Conservation (phyloP, 2,113 vertebrate species). For the Spermophilus dauricus region DNA sequence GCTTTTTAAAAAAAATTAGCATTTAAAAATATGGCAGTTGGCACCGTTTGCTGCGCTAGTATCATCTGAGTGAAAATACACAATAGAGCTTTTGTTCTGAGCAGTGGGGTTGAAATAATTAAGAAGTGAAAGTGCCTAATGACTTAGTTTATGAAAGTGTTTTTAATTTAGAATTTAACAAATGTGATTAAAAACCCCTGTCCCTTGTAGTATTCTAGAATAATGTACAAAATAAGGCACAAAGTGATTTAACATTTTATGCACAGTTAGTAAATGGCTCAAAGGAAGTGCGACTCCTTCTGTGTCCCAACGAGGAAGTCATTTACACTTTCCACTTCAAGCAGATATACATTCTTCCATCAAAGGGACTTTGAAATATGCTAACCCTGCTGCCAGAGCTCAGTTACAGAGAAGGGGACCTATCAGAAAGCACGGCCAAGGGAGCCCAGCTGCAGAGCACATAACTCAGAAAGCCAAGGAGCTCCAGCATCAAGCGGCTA, state of each 20-base stretch:
- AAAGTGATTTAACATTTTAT: constrained; percentile 21
- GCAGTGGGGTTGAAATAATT: neutral
- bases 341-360: neutral
- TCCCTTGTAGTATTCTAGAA: neutral
- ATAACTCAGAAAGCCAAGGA: neutral
- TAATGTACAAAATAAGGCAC: neutral
- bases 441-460: neutral
- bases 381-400: constrained; percentile 33
- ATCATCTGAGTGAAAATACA: neutral
- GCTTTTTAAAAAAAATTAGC: neutral
- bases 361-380: neutral
- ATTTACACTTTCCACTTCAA: constrained; percentile 39
- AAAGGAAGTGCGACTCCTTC: neutral
- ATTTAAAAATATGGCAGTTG: constrained; percentile 21
- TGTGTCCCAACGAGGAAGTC: neutral
- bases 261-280: neutral
- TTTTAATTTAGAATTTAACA: constrained; percentile 52
- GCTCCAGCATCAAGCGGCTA: neutral
- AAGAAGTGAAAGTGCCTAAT: neutral
- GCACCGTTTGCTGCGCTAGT: no score
- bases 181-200: neutral
- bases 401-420: neutral
- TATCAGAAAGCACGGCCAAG: neutral
- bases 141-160: constrained; percentile 23
- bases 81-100: neutral